Percentiles rank a stretch among this genome's conserved stretches.
phyloP scores from a whole-genome alignment of 2,797 vertebrate genomes.

The Loriculus beryllinus region DNA sequence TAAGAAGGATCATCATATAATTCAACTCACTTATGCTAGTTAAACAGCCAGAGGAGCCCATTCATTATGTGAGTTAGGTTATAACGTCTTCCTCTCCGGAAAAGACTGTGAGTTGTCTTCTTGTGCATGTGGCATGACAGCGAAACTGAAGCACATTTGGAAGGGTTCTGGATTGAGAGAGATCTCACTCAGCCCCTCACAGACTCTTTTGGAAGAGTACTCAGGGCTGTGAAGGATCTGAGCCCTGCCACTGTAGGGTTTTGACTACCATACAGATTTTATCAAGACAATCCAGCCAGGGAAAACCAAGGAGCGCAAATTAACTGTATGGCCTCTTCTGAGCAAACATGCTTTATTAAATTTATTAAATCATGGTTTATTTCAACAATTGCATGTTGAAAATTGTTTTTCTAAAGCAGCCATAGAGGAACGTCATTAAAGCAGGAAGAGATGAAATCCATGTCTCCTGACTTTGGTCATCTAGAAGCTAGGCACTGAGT shows the following conservation, averaged over 20 bases:
- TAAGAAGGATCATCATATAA: neutral
- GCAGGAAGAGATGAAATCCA: neutral
- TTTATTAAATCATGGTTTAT: neutral
- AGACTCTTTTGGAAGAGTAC: neutral
- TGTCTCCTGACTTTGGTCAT: neutral
- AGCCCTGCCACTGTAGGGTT: neutral
- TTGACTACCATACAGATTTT: neutral
- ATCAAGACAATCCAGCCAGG: neutral
- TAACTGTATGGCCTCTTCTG: neutral
- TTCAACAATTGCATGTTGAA: neutral
- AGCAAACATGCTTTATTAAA: neutral
- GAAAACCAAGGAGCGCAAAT: neutral
- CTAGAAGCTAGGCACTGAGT: neutral
- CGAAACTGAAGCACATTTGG: neutral
- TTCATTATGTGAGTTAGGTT: neutral
- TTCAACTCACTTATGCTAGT: neutral
- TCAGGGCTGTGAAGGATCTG: neutral
- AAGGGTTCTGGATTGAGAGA: neutral
- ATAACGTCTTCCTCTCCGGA: neutral
- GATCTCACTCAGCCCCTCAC: neutral
- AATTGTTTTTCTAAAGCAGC: neutral
- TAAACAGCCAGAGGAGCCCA: neutral
- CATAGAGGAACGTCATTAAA: neutral
- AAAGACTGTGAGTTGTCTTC: neutral
- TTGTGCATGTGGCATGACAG: too few species aligned